Conservation (phyloP, 2,888 invertebrate species). For the Nephrotoma flavescens region DNA sequence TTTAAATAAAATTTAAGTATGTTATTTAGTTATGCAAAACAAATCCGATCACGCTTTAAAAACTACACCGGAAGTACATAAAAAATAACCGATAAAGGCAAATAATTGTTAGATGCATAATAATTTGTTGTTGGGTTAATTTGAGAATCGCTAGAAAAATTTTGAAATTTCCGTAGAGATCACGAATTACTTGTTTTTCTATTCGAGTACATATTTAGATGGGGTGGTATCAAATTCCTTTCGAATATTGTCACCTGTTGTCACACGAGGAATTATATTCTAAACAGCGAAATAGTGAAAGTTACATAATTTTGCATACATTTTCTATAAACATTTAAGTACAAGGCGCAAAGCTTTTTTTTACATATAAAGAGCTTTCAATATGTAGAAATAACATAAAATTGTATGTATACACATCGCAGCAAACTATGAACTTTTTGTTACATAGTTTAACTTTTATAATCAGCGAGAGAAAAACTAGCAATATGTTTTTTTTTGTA, state of each 20-base stretch:
- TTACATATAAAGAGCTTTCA: background rate
- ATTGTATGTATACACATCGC: background rate
- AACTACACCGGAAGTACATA: no score
- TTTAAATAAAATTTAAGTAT: no score
- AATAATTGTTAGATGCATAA: no score
- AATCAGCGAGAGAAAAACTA: background rate
- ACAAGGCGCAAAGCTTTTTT: background rate
- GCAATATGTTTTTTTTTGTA: background rate
- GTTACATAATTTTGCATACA: background rate
- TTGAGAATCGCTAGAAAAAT: no score
- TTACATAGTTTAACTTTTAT: background rate
- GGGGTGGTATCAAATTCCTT: no score
- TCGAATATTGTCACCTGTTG: background rate
- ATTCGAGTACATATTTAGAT: no score
- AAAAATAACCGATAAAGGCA: no score
- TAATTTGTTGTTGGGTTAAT: no score
- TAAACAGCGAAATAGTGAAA: background rate
- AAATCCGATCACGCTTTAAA: no score
- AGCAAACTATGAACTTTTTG: background rate
- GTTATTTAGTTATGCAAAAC: no score
- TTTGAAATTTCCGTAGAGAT: no score
- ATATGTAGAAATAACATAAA: background rate
- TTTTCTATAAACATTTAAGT: background rate
- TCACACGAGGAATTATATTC: background rate
- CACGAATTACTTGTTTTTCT: no score